Conservation (phyloP, 2,888 invertebrate genomes). For the Standfussiana lucernea region DNA sequence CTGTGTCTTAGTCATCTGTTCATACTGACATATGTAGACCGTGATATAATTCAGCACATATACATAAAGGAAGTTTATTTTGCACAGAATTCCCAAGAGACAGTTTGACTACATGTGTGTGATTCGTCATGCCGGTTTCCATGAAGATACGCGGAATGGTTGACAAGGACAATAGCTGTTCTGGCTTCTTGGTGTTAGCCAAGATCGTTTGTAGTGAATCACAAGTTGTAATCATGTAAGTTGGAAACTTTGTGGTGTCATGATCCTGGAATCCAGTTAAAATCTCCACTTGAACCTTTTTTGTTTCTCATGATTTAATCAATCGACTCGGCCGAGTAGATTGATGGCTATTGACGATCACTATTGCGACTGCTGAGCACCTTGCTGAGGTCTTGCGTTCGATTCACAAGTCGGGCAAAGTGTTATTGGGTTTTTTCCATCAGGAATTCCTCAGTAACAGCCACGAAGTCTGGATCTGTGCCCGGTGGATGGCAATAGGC, state of each 20-base stretch:
- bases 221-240: neutral
- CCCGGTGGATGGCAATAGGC: too few species aligned
- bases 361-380: too few species aligned
- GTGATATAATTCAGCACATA: slow-evolving; percentile 15
- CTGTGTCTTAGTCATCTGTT: slow-evolving; percentile 46
- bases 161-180: neutral
- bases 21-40: slow-evolving; percentile 19
- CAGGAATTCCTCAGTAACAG: too few species aligned
- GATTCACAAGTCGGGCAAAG: too few species aligned
- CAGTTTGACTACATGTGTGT: slow-evolving; percentile 36
- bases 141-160: slow-evolving; percentile 11
- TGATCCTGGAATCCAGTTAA: neutral
- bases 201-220: neutral
- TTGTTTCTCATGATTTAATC: neutral
- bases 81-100: slow-evolving; percentile 44
- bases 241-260: neutral
- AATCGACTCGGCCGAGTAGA: neutral
- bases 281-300: neutral
- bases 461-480: too few species aligned
- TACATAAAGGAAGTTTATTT: slow-evolving; percentile 38
- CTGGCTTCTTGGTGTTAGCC: neutral
- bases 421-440: too few species aligned
- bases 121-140: slow-evolving; percentile 28
- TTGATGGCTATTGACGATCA: neutral
- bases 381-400: too few species aligned